Evolutionary conservation across 2,797 vertebrate species (phyloP).

Genomic region (Myotis myotis): DNA sequence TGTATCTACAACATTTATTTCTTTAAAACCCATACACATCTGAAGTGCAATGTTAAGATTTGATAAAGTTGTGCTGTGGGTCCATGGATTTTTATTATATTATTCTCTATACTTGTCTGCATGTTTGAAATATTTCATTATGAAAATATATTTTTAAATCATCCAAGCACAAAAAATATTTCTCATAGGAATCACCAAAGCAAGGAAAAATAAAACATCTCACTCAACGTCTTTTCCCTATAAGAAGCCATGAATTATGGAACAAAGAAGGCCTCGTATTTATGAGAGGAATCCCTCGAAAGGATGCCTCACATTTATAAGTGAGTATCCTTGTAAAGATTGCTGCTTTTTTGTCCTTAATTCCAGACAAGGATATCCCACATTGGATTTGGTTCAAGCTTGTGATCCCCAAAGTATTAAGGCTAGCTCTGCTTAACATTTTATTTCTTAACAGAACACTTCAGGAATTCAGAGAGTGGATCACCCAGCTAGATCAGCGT

Average conservation of each 20-base stretch:
- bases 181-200: slow-evolving; percentile 67
- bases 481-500: slow-evolving; percentile 75
- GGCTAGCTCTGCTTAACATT: slow-evolving; percentile 68
- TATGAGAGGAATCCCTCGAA: slow-evolving; percentile 52
- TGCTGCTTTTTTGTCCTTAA: slow-evolving; percentile 61
- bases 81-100: slow-evolving; percentile 70
- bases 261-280: slow-evolving; percentile 54
- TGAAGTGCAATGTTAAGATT: slow-evolving; percentile 58
- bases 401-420: slow-evolving; percentile 72
- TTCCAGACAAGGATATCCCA: slow-evolving; percentile 68
- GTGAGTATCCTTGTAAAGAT: slow-evolving; percentile 48
- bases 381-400: slow-evolving; percentile 62
- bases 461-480: slow-evolving; percentile 75
- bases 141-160: slow-evolving; percentile 76
- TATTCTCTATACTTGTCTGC: slow-evolving; percentile 74
- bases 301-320: slow-evolving; percentile 62
- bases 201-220: slow-evolving; percentile 75
- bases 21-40: slow-evolving; percentile 26
- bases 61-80: slow-evolving; percentile 69
- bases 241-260: slow-evolving; percentile 68
- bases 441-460: slow-evolving; percentile 69
- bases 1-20: slow-evolving; percentile 59
- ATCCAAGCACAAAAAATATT: slow-evolving; percentile 68
- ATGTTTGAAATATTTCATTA: slow-evolving; percentile 76
- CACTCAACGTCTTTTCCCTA: slow-evolving; percentile 19